Base-by-base conservation (phyloP, 2,888 invertebrate species). In the Lithophane ornitopus region DNA sequence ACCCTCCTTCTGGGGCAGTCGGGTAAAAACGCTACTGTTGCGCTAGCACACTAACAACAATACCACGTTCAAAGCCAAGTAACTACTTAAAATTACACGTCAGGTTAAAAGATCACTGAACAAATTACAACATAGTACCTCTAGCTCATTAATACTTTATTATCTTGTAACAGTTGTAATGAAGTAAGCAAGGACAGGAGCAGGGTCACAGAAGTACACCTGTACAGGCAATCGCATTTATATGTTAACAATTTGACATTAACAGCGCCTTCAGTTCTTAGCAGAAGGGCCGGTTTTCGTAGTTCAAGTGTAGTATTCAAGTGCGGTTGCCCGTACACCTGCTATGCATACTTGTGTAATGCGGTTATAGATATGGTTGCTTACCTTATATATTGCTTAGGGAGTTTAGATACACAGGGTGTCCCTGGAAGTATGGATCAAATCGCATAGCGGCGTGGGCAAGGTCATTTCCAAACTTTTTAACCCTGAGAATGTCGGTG, bases 21-120 rank as follows among this genome's bases (percentile, higher is more conserved):
- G 34, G 34, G 34, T 34, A 34, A 34, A 76, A 66, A 34, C 16
- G 16, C 52, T 34, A 34, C 16, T 59, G 22, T 62, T n/a, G 22
- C 16, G 8, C 52, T 34, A 52, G 44, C 34, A 62, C 52, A 44
- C 19, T 49, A 78, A 59, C 56, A 78, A 49, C 49, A 78, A 49
- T 4, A 65, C 52, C 28, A 52, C 69, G 49, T 54, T 70, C 72
- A 82, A 77, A 70, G 67, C 39, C 49, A 82, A 81, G 70, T 72
- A 61, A 11, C 22, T 26, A 61, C 52, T 22, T 12, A 62, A 63
- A 82, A 82, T 85, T 62, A 82, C 59, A 56, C 12, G 61, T 70
- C 46, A 54, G 86, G 82, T 82, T 70, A 61, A 85, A 85, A 82
- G 86, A 74, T 85, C 84, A 78, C 19, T 39, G n/a, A 19, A 82